phyloP scores from a whole-genome alignment of 2,797 vertebrate genomes.

The Botia kubotai region DNA sequence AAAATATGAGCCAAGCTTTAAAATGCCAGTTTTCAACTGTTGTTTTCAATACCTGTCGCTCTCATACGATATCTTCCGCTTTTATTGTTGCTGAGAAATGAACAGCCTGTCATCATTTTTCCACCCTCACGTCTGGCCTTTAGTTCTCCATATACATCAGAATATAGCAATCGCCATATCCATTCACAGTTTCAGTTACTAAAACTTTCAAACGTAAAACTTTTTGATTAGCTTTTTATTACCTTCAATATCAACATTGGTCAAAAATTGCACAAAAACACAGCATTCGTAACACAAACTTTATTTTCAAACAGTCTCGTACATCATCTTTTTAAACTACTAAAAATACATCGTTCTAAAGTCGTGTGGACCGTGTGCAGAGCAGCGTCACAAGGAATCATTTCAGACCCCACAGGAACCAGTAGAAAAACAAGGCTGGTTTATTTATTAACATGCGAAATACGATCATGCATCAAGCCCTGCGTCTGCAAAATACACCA shows the following conservation, averaged over 20 bases:
- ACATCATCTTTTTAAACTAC: conserved; percentile 27
- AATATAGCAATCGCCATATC: not conserved
- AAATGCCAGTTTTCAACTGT: not conserved
- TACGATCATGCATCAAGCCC: conserved; percentile 88
- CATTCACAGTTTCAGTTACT: conserved; percentile 32
- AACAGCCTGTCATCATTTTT: not conserved
- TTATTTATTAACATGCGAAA: conserved; percentile 87
- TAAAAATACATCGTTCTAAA: conserved; percentile 51
- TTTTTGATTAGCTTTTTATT: not conserved
- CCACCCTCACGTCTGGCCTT: not conserved
- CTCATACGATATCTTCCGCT: not conserved
- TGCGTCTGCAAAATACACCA: conserved; percentile 86
- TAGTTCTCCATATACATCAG: not conserved
- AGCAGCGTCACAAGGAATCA: conserved; percentile 36
- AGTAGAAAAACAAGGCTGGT: conserved; percentile 55
- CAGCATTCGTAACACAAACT: conserved; percentile 44
- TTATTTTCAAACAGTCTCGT: conserved; percentile 44
- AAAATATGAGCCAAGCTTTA: not conserved
- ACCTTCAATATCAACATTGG: conserved; percentile 4
- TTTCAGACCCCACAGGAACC: conserved; percentile 38
- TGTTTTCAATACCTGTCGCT: not conserved
- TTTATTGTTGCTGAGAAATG: not conserved
- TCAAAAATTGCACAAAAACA: conserved; percentile 2
- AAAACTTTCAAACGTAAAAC: conserved; percentile 26
- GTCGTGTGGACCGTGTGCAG: conserved; percentile 21